Conservation (phyloP, 1,140 invertebrate genomes). For the Drosophila triauraria region DNA sequence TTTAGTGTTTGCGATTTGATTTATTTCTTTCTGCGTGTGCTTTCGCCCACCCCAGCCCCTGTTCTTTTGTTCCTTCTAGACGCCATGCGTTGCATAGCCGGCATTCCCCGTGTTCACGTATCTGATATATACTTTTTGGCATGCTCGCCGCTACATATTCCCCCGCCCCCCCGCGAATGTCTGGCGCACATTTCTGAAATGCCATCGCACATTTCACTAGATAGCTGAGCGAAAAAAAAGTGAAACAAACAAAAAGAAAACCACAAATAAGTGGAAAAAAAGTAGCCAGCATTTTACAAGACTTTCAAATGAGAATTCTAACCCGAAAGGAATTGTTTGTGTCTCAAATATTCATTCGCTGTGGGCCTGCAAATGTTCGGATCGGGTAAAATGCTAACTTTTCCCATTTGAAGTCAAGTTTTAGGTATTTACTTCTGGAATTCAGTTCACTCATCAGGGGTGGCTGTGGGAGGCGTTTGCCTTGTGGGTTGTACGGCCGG, state of each 20-base stretch:
- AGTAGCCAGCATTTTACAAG: constrained; percentile 44
- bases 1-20: constrained; percentile 48
- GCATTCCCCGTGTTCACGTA: constrained; percentile 65
- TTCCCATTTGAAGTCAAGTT: constrained; percentile 50
- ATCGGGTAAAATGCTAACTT: constrained; percentile 41
- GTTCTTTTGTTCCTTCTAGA: constrained; percentile 15
- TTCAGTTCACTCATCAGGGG: constrained; percentile 25
- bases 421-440: constrained; percentile 51
- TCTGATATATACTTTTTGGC: constrained; percentile 68
- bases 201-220: constrained; percentile 68
- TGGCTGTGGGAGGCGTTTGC: constrained; percentile 7
- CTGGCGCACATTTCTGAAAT: constrained; percentile 71
- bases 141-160: constrained; percentile 34
- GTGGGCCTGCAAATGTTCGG: constrained; percentile 28
- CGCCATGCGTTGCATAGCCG: constrained; percentile 70
- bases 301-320: constrained; percentile 51
- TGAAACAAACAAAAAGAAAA: constrained; percentile 1
- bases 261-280: constrained; percentile 10
- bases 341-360: constrained; percentile 51
- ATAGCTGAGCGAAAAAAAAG: constrained; percentile 12
- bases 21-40: constrained; percentile 52
- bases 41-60: neutral
- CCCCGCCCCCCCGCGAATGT: constrained; percentile 14
- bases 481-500: constrained; percentile 25
- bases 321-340: constrained; percentile 52